Conservation (phyloP, 2,888 invertebrate genomes). For the Spodoptera exigua region DNA sequence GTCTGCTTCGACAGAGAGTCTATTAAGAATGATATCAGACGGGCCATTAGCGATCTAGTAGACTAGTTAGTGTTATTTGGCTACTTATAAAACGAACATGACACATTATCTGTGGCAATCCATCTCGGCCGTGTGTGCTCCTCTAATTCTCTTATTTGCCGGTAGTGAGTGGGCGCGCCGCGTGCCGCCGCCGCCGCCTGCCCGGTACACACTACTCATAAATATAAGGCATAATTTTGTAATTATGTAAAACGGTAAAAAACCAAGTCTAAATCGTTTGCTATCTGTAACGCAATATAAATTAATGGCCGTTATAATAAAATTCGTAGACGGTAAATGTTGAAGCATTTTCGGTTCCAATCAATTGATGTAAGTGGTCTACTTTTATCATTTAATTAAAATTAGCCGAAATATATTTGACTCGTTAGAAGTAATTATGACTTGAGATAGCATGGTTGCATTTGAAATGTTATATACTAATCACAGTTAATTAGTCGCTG, state of each 20-base stretch:
- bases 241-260: constrained; percentile 87
- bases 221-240: constrained; percentile 85
- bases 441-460: constrained; percentile 21
- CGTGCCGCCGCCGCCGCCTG: constrained; percentile 33
- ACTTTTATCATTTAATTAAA: constrained; percentile 79
- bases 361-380: constrained; percentile 79
- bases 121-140: constrained; percentile 78
- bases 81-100: constrained; percentile 80
- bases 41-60: constrained; percentile 76
- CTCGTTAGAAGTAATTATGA: constrained; percentile 55
- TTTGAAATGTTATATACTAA: constrained; percentile 37
- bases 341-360: constrained; percentile 75
- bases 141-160: constrained; percentile 77
- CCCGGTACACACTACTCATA: constrained; percentile 69
- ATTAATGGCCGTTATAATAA: constrained; percentile 83
- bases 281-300: constrained; percentile 86
- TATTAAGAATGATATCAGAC: constrained; percentile 68
- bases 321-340: constrained; percentile 80
- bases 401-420: constrained; percentile 63
- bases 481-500: constrained; percentile 43
- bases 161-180: constrained; percentile 78
- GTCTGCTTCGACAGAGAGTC: constrained; percentile 31
- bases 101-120: constrained; percentile 82
- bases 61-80: constrained; percentile 75
- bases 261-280: constrained; percentile 80